A percentile compares a stretch with the other conserved stretches of the same genome.
phyloP scores from a whole-genome alignment of 2,113 vertebrate species.

The Oncorhynchus keta region DNA sequence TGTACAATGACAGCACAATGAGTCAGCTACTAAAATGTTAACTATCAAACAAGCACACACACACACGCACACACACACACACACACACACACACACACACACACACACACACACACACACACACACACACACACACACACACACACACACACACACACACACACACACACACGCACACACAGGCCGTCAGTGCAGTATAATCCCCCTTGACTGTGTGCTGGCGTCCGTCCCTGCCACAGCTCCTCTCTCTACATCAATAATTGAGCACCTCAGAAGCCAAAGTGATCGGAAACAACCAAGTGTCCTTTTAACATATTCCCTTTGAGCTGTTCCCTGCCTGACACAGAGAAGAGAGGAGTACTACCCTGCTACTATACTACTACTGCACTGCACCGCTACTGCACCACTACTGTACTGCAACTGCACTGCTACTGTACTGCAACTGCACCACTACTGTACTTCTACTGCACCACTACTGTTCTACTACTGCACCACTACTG shows the following conservation, averaged over 20 bases:
- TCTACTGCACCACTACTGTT: rapidly evolving
- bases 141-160: slow-evolving; percentile 47
- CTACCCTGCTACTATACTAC: too few relatives aligned
- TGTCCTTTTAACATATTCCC: not conserved
- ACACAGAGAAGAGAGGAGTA: not conserved
- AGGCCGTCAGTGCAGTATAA: slow-evolving; percentile 56
- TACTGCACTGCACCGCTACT: too few relatives aligned
- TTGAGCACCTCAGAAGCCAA: not conserved
- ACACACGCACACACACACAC: slow-evolving; percentile 36
- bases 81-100: slow-evolving; percentile 45
- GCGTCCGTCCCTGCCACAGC: slow-evolving; percentile 3
- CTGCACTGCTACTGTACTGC: too few relatives aligned
- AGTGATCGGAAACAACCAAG: not conserved
- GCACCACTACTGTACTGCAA: too few relatives aligned
- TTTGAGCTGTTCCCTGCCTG: not conserved
- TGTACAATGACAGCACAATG: too few relatives aligned
- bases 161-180: slow-evolving; percentile 43
- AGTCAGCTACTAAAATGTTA: too few relatives aligned
- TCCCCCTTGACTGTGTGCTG: not conserved
- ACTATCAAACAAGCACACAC: slow-evolving; percentile 16
- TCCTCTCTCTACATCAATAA: slow-evolving; percentile 26
- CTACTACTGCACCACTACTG: too few relatives aligned
- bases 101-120: slow-evolving; percentile 49
- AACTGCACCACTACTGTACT: too few relatives aligned
- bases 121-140: slow-evolving; percentile 50